Conservation (phyloP, 2,113 vertebrate genomes). For the Tychaedon coryphoeus region DNA sequence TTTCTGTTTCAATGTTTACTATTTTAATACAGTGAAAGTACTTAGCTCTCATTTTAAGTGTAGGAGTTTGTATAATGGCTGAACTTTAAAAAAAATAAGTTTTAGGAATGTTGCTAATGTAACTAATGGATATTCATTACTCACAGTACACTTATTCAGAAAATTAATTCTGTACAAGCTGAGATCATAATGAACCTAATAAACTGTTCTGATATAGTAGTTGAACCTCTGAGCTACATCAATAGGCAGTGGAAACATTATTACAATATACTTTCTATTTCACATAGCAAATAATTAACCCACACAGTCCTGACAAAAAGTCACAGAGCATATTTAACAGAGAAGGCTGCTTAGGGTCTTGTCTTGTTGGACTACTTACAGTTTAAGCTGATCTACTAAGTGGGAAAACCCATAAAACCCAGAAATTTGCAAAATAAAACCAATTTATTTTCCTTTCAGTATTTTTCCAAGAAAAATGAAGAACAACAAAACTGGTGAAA, state of each 20-base stretch:
- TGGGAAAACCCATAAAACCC: fast-evolving
- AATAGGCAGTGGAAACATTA: neutral
- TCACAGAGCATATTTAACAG: neutral
- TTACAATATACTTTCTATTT: neutral
- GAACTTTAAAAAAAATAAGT: neutral
- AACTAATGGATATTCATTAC: neutral
- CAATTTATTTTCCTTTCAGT: neutral
- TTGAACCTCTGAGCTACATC: neutral
- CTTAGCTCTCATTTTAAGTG: neutral
- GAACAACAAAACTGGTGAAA: neutral
- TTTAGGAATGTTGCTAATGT: neutral
- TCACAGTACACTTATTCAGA: neutral
- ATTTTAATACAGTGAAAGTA: neutral
- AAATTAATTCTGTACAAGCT: neutral
- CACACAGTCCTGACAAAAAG: neutral
- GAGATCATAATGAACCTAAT: neutral
- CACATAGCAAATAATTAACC: neutral
- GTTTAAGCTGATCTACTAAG: neutral
- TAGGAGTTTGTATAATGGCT: neutral
- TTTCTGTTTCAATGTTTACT: neutral
- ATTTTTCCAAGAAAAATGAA: neutral
- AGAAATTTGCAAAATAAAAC: neutral
- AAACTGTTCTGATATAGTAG: neutral
- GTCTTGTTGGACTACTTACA: neutral
- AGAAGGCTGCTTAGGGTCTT: neutral